Evolutionary conservation across 2,888 invertebrate genomes (phyloP).

Genomic region (Pachydiplax longipennis): DNA sequence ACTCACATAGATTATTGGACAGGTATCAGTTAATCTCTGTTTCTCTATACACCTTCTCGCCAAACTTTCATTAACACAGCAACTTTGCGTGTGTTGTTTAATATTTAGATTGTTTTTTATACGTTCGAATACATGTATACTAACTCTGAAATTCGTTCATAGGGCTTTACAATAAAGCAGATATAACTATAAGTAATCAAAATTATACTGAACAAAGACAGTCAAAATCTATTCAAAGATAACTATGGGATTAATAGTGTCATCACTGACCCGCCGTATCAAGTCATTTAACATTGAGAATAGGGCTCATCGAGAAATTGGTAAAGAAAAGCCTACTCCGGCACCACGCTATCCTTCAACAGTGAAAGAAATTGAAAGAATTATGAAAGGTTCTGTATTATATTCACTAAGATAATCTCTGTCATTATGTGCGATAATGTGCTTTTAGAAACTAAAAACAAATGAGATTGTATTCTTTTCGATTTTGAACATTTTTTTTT

Average conservation of each 20-base stretch:
- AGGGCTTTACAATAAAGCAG: too few species aligned
- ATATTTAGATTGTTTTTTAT: too few species aligned
- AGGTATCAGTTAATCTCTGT: too few species aligned
- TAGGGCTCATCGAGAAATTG: conserved; percentile 75
- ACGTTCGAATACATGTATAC: too few species aligned
- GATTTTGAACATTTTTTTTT: not conserved
- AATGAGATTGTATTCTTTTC: not conserved
- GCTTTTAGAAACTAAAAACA: not conserved
- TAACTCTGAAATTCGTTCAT: too few species aligned
- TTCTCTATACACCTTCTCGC: too few species aligned
- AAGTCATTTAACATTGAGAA: conserved; percentile 78
- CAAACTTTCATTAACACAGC: too few species aligned
- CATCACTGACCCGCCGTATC: conserved; percentile 65
- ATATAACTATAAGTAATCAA: too few species aligned
- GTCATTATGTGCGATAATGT: not conserved
- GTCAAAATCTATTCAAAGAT: not conserved
- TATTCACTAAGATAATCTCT: conserved; percentile 37
- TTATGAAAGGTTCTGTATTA: conserved; percentile 63
- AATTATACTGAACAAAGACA: too few species aligned
- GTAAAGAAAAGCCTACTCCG: conserved; percentile 68
- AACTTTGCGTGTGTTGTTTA: too few species aligned
- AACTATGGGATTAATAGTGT: conserved; percentile 72
- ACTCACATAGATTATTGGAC: too few species aligned
- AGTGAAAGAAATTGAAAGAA: conserved; percentile 68
- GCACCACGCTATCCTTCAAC: conserved; percentile 75